Conservation (phyloP, 2,113 vertebrate species). For the Phylloscopus whistleri region DNA sequence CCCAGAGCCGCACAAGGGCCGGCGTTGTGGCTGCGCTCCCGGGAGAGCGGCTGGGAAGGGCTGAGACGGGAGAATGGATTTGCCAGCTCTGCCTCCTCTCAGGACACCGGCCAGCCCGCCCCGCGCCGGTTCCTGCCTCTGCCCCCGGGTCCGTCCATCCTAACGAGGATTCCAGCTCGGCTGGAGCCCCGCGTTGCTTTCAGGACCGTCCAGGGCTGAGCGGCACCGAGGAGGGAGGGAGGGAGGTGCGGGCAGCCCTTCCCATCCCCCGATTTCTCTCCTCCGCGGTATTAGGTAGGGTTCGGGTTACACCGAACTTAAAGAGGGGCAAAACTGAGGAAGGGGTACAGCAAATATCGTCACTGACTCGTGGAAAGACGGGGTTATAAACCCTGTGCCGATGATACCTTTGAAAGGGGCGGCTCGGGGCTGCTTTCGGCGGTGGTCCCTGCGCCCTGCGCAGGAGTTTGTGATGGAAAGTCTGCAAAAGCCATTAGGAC, state of each 20-base stretch:
- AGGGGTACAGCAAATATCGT: background rate
- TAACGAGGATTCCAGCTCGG: conserved; percentile 52
- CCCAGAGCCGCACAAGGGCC: background rate
- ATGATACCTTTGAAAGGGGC: background rate
- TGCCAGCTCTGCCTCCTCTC: background rate
- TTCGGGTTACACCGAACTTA: background rate
- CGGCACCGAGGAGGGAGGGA: background rate
- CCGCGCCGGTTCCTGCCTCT: background rate
- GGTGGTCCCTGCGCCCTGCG: conserved; percentile 32
- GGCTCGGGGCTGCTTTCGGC: background rate
- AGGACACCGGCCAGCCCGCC: background rate
- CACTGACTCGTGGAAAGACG: background rate
- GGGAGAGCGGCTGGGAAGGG: background rate
- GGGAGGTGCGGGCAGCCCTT: accelerated
- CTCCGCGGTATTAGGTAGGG: background rate
- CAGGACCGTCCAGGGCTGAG: background rate
- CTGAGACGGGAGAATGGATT: background rate
- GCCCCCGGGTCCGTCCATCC: background rate
- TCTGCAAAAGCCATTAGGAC: conserved; percentile 91
- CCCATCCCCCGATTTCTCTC: background rate
- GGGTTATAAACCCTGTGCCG: background rate
- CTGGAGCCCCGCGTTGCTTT: background rate
- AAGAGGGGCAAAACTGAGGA: background rate
- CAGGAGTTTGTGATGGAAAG: conserved; percentile 54
- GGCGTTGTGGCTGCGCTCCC: background rate